Percentiles rank a stretch among this genome's conserved stretches.
phyloP scores from a whole-genome alignment of 92 coral and sea anemone genomes.

The Palythoa grandiflora region DNA sequence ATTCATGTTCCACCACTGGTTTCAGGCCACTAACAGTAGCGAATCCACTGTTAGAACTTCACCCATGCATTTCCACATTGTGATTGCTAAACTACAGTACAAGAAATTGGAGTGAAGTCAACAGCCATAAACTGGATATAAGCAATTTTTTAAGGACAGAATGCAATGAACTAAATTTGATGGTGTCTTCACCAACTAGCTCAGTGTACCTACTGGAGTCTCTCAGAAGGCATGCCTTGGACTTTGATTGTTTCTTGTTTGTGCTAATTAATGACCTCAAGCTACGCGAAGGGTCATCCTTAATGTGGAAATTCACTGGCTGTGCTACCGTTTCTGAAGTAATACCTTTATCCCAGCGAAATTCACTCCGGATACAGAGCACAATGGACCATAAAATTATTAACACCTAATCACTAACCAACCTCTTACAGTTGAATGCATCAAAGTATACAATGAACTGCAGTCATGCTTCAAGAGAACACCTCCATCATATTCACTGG shows the following conservation, averaged over 20 bases:
- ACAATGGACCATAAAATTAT: slow-evolving; percentile 22
- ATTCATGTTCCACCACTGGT: slow-evolving; percentile 54
- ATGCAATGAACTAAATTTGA: slow-evolving; percentile 27
- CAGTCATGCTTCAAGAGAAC: slow-evolving; percentile 26
- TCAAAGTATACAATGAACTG: slow-evolving; percentile 45
- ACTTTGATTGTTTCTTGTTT: slow-evolving; percentile 37
- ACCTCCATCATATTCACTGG: background rate
- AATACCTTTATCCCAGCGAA: slow-evolving; percentile 23
- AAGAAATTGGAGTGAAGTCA: slow-evolving; percentile 35
- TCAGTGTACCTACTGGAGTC: slow-evolving; percentile 43
- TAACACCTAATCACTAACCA: slow-evolving; percentile 39
- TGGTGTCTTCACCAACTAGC: slow-evolving; percentile 31
- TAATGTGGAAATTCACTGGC: slow-evolving; percentile 1
- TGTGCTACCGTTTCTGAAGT: slow-evolving; percentile 38
- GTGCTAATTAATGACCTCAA: slow-evolving; percentile 45
- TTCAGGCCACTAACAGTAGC: slow-evolving; percentile 42
- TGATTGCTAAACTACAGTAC: slow-evolving; percentile 23
- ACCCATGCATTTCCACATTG: slow-evolving; percentile 25
- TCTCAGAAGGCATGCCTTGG: slow-evolving; percentile 43
- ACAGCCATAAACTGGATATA: slow-evolving; percentile 40
- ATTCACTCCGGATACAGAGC: slow-evolving; percentile 3
- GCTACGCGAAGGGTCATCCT: background rate
- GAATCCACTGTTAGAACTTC: slow-evolving; percentile 20
- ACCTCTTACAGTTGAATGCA: slow-evolving; percentile 37
- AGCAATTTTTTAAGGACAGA: slow-evolving; percentile 33